These are phyloP conservation scores for Thalpophila matura DNA, from an alignment of 2,888 invertebrate species.

Conservation along the genomic window DNA sequence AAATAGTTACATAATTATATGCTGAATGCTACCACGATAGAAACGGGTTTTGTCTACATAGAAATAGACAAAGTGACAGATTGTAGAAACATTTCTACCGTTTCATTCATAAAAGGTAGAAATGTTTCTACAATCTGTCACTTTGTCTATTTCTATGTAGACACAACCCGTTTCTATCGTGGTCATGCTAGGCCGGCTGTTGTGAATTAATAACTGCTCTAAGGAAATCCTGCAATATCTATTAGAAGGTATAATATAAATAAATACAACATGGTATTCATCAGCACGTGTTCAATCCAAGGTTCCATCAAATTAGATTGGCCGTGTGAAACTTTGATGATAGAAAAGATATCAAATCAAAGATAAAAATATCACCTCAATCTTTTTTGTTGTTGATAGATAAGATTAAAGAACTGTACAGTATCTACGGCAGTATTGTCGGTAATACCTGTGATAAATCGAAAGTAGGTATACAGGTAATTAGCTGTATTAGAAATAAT, in stretches of 20 bases:
- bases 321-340: slow-evolving; percentile 11
- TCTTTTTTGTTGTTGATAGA: slow-evolving; percentile 29
- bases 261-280: slow-evolving; percentile 32
- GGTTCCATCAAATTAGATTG: slow-evolving; percentile 24
- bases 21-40: too few relatives aligned
- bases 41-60: too few relatives aligned
- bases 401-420: slow-evolving; percentile 28
- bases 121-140: too few relatives aligned
- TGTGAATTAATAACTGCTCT: slow-evolving; percentile 24
- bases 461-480: too few relatives aligned
- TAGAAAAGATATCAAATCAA: slow-evolving; percentile 31
- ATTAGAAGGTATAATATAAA: slow-evolving; percentile 31
- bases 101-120: too few relatives aligned
- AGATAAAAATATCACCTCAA: slow-evolving; percentile 33
- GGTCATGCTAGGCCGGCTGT: slow-evolving; percentile 15
- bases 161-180: too few relatives aligned
- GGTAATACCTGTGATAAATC: too few relatives aligned
- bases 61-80: too few relatives aligned
- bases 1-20: too few relatives aligned
- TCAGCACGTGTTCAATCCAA: slow-evolving; percentile 32
- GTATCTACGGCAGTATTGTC: slow-evolving; percentile 12
- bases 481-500: too few relatives aligned
- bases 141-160: too few relatives aligned
- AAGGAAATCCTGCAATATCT: slow-evolving; percentile 44
- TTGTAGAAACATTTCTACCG: too few relatives aligned